A percentile compares a stretch with the other conserved stretches of the same genome.
phyloP scores from a whole-genome alignment of 2,113 vertebrate species.

The Bos indicus region DNA sequence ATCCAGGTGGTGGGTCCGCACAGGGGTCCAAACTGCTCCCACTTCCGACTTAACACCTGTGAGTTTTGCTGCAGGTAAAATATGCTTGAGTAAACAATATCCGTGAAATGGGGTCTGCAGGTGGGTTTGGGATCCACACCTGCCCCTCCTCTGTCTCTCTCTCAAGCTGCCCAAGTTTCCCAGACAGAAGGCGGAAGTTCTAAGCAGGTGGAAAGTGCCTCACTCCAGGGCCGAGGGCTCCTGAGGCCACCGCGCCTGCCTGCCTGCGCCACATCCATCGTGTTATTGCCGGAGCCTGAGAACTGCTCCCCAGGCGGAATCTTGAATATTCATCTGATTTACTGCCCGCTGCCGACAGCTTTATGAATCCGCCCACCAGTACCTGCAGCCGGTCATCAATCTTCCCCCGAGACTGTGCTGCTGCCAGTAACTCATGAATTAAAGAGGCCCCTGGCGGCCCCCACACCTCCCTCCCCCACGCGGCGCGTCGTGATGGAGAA shows the following conservation, averaged over 20 bases:
- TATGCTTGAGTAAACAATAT: rapidly evolving
- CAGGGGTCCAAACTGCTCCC: neutral
- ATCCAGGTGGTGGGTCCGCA: neutral
- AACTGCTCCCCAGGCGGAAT: slow-evolving; percentile 22
- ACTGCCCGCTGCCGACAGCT: slow-evolving; percentile 47
- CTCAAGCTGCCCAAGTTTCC: neutral
- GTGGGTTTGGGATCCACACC: neutral
- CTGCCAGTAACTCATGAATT: slow-evolving; percentile 66
- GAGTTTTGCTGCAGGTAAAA: rapidly evolving
- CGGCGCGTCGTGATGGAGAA: neutral
- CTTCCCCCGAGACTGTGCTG: slow-evolving; percentile 52
- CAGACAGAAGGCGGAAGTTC: neutral
- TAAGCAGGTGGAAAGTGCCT: neutral
- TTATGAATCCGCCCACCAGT: slow-evolving; percentile 67
- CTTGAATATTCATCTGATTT: slow-evolving; percentile 73
- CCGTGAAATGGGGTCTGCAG: rapidly evolving
- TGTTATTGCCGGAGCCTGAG: neutral
- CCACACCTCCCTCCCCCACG: neutral
- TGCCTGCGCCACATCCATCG: neutral
- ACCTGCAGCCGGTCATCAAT: slow-evolving; percentile 64
- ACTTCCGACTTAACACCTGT: neutral
- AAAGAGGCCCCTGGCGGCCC: slow-evolving; percentile 59
- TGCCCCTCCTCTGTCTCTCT: rapidly evolving
- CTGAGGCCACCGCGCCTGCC: slow-evolving; percentile 47
- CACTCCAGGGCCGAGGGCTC: neutral